Base-by-base conservation (phyloP, 2,888 invertebrate genomes). In the Sinelater perroti region DNA sequence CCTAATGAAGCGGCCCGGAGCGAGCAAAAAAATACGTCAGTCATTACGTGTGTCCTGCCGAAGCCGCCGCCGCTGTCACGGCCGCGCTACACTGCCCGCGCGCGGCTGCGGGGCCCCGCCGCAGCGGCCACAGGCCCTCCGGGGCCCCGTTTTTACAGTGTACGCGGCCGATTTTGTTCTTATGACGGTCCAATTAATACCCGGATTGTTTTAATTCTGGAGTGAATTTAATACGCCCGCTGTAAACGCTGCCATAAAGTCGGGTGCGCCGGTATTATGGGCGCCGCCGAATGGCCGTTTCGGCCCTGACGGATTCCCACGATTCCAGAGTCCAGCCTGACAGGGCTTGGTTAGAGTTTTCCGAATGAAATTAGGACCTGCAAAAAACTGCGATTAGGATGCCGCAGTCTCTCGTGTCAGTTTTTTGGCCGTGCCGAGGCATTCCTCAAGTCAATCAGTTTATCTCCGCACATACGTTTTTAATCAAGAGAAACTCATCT, bases 1-100 rank as follows among this genome's bases (percentile, higher is more conserved):
- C 68, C 74, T 75, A 75, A 75, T 75, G 75, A 74, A 74, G 71
- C 69, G 70, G 66, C 65, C 66, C 64, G 62, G 31, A 71, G 67
- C 68, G 67, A 70, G 71, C 70, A 70, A 70, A 69, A 69, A 70
- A 60, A 60, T 51, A 40, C 58, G 52, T 55, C 57, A 54, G 50
- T 53, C 55, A 61, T 56, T 56, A 56, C 46, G 52, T 59, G 59
- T 59, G 59, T 59, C 59, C 53, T 52, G 46, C 47, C 33, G 47
- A 52, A 45, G 49, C 59, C 54, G 59, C 53, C 59, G 47, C 47
- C 52, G 52, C 53, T 54, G 59, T 54, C 53, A 59, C 45, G 54
- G 31, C 26, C 33, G 7, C 10, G 8, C 40, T 47, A 58, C 59
- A 36, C 59, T 54, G 54, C 54, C 45, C 26, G 52, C 52, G 52